Evolutionary conservation across 2,797 vertebrate species (phyloP), one percentile per base, ranked within the genome.

Genomic region (Rhinogobio ventralis): DNA sequence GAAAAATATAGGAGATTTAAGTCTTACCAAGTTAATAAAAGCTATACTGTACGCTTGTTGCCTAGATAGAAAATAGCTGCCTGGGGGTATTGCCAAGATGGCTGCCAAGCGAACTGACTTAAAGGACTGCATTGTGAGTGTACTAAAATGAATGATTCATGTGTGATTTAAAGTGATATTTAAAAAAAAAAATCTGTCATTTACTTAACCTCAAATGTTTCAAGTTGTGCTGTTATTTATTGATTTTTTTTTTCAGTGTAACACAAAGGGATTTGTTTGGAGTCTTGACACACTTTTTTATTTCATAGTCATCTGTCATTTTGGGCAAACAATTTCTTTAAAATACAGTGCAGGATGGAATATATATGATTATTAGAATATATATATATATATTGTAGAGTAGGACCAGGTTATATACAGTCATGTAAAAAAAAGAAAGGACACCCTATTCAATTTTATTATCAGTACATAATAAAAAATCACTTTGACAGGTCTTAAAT

Each of bases 1-100:
- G 36, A 39, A n/a, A 15, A 66, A 66, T 79, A 79, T 62, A 66
- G 25, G 53, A 74, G n/a, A 42, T 83, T 79, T 33, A 28, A 67
- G 45, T 51, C 28, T 73, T 64, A 30, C 8, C 68, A 30, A 73
- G 42, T 51, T 11, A 10, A 67, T 42, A 76, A 51, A 66, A 45
- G 62, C 46, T 77, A 17, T 73, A 64, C 53, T 49, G 72, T 33
- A 76, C 51, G 36, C 60, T 19, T 51, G 62, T 79, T 67, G 42
- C 77, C 60, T 53, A 68, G 46, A 55, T 67, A 68, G 72, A 83
- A 76, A 53, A 45, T 30, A 83, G 33, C 17, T n/a, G 13, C 49
- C 82, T 76, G n/a, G 60, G 11, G 46, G n/a, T 39, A 30, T 53
- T 55, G 45, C 33, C 82, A 83, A 83, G 30, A 55, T 76, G 82